Base-by-base conservation (phyloP, 23 tunicate genomes). In the Ciona savignyi region DNA sequence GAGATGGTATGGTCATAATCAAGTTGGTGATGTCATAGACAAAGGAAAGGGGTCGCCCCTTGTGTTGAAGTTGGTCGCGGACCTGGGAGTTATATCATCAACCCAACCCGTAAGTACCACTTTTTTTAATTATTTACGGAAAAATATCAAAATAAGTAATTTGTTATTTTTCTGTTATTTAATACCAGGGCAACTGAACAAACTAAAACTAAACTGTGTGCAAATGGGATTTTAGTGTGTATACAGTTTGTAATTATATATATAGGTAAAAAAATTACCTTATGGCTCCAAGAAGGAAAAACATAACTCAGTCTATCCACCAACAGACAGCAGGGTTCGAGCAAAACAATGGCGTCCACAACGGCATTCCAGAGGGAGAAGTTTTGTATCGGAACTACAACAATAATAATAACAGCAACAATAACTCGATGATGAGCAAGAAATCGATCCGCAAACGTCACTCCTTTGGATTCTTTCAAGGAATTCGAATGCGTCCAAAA, bases 401-500 rank as follows among this genome's bases (percentile, higher is more conserved):
- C 56, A 42, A 42, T 15, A 42, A 42, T 15, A 42, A 42, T 15
- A 42, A 42, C 56, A 42, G 15, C 15, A 42, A 42, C 56, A 42
- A 42, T 15, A 42, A 42, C 56, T 6, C 9, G 11, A 42, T 15
- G 9, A 15, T 9, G 15, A 9, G 56, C 15, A 42, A 42, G 56
- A 51, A 69, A 25, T 67, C 72, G n/a, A 68, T 68, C 56, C 77
- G 82, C 30, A 77, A 88, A 3, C 87, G 96, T 2, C 84, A 88
- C 73, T 88, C 96, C 1, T 69, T 81, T 28, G 87, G 87, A 27
- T 61, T 88, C 60, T 88, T 88, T 33, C 86, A 78, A 0, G 96
- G 96, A 9, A 25, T 87, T 6, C 20, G 78, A 85, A 72, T 9
- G 72, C 32, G 49, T 34, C 20, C 68, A 27, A 22, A 70, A 51